Base-by-base conservation (phyloP, 2,797 vertebrate species). In the Xenentodon cancila region DNA sequence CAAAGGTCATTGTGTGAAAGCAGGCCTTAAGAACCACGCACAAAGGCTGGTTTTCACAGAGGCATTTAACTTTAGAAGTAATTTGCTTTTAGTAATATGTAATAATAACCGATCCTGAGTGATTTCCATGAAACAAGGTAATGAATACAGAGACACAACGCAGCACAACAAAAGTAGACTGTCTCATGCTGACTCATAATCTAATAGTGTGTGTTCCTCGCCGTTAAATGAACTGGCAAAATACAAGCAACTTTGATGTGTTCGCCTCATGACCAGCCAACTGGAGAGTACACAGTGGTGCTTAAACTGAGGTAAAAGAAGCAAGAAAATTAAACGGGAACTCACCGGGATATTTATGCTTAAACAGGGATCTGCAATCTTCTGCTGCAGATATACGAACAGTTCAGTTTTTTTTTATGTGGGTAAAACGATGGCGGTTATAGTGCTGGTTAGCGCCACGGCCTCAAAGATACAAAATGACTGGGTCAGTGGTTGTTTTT, bases 151-250 rank as follows among this genome's bases (percentile, higher is more conserved):
- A 9, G n/a, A 7, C 11, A 60, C 19, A 58, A 19, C 30, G 47
- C 58, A 40, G 37, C 37, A 15, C 37, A 40, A 15, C 0, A 27
- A 77, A 81, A 80, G 21, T 49, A 0, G 30, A 54, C 80, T 86
- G 67, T 58, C 73, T 45, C 83, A 85, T 46, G 34, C 37, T 74
- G 78, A 82, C 54, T 78, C 65, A 53, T 12, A 30, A 37, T 19
- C 49, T 53, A n/a, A 42, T 27, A 30, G 7, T 32, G 4, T n/a
- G n/a, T 43, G 27, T 40, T 45, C 4, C 4, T 32, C 1, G 0
- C 17, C 49, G 72, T 37, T 40, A 3, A 37, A 68, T 34, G 55
- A 64, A 53, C 19, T 30, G 3, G 13, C 5, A 45, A 40, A 53
- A 64, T 40, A 32, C 49, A 49, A 73, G 8, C 59, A 54, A 40